phyloP scores from a whole-genome alignment of 2,888 invertebrate genomes.

The Patella depressa region DNA sequence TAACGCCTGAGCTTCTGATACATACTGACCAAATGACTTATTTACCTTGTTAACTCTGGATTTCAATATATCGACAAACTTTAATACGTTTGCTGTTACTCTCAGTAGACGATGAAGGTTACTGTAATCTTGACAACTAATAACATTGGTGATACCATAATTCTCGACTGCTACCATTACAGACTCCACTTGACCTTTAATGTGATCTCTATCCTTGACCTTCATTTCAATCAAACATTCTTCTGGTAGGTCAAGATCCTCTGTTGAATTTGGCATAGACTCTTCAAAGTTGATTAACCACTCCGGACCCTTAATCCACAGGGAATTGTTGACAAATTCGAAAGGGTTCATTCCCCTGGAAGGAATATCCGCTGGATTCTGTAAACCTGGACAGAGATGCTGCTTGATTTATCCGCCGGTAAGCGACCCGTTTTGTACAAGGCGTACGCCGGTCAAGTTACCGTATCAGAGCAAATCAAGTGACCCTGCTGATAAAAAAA shows the following conservation, averaged over 20 bases:
- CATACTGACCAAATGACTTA: neutral
- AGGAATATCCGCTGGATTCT: neutral
- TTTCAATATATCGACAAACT: neutral
- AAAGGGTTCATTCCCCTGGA: slow-evolving; percentile 5
- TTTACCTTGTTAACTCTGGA: neutral
- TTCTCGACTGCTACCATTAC: slow-evolving; percentile 1
- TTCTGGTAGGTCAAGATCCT: neutral
- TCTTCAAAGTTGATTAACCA: neutral
- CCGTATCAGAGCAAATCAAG: too few species aligned
- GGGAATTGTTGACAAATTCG: neutral
- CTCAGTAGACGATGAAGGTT: slow-evolving; percentile 1
- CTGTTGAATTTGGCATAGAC: neutral
- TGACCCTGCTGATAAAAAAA: too few species aligned
- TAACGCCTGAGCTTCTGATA: neutral
- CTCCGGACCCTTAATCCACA: neutral
- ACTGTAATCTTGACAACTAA: neutral
- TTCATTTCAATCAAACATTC: neutral
- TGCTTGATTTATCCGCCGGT: too few species aligned
- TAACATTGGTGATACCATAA: neutral
- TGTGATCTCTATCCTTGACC: neutral
- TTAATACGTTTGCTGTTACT: neutral
- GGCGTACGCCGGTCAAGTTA: too few species aligned
- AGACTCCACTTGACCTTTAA: neutral
- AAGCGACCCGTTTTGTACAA: too few species aligned
- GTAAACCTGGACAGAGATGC: neutral